Conservation (phyloP, 1,140 invertebrate genomes). For the Stenopsyche tienmushanensis region DNA sequence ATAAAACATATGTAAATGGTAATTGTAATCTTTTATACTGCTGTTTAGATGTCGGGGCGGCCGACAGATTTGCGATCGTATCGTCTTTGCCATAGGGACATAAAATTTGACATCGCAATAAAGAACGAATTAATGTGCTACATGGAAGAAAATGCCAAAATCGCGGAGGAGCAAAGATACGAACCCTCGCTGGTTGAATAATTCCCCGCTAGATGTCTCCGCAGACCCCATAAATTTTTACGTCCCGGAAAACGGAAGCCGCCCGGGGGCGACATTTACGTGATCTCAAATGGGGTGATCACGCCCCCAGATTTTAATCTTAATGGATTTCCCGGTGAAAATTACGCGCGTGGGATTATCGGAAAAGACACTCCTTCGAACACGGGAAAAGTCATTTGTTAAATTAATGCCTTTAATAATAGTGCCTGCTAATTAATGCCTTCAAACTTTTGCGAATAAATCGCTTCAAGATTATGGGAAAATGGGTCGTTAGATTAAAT, state of each 20-base stretch:
- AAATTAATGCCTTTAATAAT: slow-evolving; percentile 29
- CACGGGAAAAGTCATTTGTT: slow-evolving; percentile 20
- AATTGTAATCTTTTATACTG: neutral
- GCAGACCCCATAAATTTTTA: too few species aligned
- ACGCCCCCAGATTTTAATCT: slow-evolving; percentile 37
- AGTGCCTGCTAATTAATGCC: slow-evolving; percentile 23
- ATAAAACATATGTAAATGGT: neutral
- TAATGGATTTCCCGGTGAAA: slow-evolving; percentile 38
- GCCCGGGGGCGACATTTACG: slow-evolving; percentile 8
- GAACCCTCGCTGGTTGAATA: too few species aligned
- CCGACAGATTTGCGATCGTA: too few species aligned
- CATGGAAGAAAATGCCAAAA: neutral
- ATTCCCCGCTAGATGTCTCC: too few species aligned
- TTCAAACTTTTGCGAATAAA: slow-evolving; percentile 33
- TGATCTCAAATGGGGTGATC: slow-evolving; percentile 34
- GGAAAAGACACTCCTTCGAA: slow-evolving; percentile 6
- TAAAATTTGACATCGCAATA: neutral
- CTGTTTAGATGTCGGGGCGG: neutral
- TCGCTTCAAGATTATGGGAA: slow-evolving; percentile 31
- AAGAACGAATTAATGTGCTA: neutral
- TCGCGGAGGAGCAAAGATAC: neutral
- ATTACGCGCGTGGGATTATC: slow-evolving; percentile 26
- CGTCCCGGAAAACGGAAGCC: too few species aligned
- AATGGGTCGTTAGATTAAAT: slow-evolving; percentile 37
- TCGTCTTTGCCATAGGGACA: too few species aligned